These are phyloP conservation scores for Tachina fera DNA, from an alignment of 2,888 invertebrate genomes.

Conservation along the genomic window DNA sequence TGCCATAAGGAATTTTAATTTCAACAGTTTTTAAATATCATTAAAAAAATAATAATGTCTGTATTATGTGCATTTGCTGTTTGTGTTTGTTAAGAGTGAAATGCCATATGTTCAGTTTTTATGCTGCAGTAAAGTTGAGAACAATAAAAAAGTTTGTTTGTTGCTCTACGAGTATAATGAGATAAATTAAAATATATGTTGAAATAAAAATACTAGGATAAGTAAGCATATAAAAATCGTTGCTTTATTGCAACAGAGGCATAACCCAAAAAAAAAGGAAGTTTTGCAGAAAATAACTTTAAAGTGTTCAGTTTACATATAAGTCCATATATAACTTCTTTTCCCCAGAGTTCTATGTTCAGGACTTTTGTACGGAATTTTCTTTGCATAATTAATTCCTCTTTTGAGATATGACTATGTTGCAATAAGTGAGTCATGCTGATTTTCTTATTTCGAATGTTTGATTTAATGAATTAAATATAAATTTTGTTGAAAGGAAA, in stretches of 20 bases:
- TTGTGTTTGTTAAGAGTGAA: neutral
- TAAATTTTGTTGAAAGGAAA: too few species aligned
- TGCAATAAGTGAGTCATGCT: too few species aligned
- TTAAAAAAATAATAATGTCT: conserved; percentile 16
- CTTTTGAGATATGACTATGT: too few species aligned
- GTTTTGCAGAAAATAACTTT: too few species aligned
- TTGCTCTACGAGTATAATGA: neutral
- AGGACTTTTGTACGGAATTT: too few species aligned
- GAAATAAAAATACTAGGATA: neutral
- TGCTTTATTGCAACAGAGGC: neutral
- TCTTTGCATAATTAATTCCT: too few species aligned
- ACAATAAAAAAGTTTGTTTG: neutral
- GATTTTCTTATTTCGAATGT: too few species aligned
- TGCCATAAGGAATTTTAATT: neutral
- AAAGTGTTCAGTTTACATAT: too few species aligned
- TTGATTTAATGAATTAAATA: too few species aligned
- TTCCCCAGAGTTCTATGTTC: too few species aligned
- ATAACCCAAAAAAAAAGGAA: too few species aligned
- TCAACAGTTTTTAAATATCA: conserved; percentile 12
- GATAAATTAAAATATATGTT: neutral
- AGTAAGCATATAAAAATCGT: neutral
- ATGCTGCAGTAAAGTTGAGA: neutral
- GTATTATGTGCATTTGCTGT: neutral
- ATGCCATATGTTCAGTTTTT: conserved; percentile 7
- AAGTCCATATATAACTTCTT: too few species aligned